Evolutionary conservation across 2,797 vertebrate genomes (phyloP).

Genomic region (Ceyx erithaca): DNA sequence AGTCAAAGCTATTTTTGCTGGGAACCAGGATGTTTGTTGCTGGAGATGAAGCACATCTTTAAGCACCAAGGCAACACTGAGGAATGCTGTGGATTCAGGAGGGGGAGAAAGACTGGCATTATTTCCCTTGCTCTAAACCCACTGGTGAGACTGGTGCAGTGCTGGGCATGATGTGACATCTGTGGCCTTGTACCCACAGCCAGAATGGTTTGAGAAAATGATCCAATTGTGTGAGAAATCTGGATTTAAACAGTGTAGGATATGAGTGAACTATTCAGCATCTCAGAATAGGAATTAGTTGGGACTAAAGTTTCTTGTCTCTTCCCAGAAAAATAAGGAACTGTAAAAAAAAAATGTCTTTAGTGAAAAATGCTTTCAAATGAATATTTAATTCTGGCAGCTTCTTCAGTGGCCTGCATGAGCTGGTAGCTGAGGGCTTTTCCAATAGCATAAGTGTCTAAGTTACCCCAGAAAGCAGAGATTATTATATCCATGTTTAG

Average conservation of each 20-base stretch:
- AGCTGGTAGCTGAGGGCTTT: neutral
- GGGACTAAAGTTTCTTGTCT: neutral
- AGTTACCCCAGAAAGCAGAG: neutral
- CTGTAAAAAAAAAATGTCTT: neutral
- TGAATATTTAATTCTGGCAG: neutral
- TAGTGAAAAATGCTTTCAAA: neutral
- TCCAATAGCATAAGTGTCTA: neutral
- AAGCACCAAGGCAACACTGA: neutral
- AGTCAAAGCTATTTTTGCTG: constrained; percentile 5
- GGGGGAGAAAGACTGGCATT: neutral
- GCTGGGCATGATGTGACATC: neutral
- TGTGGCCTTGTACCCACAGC: neutral
- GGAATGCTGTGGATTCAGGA: neutral
- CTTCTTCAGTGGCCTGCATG: neutral
- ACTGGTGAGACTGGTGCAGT: neutral
- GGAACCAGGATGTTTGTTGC: neutral
- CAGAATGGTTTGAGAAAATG: neutral
- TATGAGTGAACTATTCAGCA: neutral
- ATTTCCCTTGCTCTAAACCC: neutral
- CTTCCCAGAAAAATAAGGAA: neutral
- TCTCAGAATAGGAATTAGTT: neutral
- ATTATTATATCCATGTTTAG: neutral
- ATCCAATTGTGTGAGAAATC: neutral
- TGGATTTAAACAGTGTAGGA: neutral
- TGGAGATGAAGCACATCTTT: neutral